Evolutionary conservation across 2,888 invertebrate genomes (phyloP).

Genomic region (Augiades crinisus): DNA sequence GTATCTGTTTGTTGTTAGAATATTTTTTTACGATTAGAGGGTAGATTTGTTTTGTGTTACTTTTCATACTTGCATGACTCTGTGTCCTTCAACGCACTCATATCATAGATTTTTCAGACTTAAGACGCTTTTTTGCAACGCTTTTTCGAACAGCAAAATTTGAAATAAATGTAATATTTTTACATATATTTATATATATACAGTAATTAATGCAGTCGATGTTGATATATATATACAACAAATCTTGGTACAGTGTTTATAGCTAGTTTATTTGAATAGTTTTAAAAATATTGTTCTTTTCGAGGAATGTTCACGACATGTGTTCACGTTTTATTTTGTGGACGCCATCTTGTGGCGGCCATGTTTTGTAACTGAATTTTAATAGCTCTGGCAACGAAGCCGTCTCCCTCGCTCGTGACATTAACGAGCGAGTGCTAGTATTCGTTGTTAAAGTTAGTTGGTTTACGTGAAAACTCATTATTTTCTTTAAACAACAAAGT

Average conservation of each 20-base stretch:
- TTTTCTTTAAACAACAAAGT: not conserved
- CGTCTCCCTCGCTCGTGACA: not conserved
- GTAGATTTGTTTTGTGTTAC: constrained; percentile 41
- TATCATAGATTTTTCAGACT: constrained; percentile 65
- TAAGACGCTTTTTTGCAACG: constrained; percentile 54
- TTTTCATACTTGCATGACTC: constrained; percentile 58
- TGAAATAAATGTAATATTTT: constrained; percentile 43
- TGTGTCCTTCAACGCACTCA: constrained; percentile 75
- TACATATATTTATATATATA: constrained; percentile 9
- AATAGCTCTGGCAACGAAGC: constrained; percentile 26
- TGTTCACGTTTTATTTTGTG: constrained; percentile 49
- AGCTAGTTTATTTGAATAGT: constrained; percentile 44
- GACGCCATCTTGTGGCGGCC: constrained; percentile 45
- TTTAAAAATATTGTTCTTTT: constrained; percentile 52
- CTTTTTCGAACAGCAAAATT: constrained; percentile 69
- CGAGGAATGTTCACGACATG: constrained; percentile 69
- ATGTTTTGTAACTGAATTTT: constrained; percentile 36
- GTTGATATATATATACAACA: constrained; percentile 35
- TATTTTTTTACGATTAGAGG: constrained; percentile 18
- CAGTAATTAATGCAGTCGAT: constrained; percentile 21
- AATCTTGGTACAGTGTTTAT: constrained; percentile 47
- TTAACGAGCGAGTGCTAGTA: not conserved
- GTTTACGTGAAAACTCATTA: constrained; percentile 17
- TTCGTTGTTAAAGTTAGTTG: constrained; percentile 27
- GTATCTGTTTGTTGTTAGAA: constrained; percentile 18